Evolutionary conservation across 2,113 vertebrate genomes (phyloP), one percentile per base, ranked within the genome.

Genomic region (Notarius lentiginosus): DNA sequence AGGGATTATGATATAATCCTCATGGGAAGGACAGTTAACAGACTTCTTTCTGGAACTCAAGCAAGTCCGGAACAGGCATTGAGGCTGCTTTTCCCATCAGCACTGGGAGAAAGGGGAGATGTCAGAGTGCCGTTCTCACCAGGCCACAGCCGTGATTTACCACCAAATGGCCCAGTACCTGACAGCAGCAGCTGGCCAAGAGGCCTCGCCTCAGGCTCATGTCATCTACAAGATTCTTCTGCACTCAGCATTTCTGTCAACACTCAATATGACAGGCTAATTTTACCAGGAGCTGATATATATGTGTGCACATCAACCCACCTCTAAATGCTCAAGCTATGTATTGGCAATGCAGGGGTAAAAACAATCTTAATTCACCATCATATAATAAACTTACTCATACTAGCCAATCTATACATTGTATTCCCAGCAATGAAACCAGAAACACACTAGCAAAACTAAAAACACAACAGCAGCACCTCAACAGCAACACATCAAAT

Each of bases 191-290:
- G 94, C 94, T 95, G 94, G 91, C 87, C 85, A 76, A 60, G 76
- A 27, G 87, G 91, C 91, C 87, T 93, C 92, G 93, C 92, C 89
- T 93, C 90, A 79, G 92, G 90, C 90, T 81, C 83, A 88, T 94
- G 94, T 94, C 94, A 92, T 93, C 92, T 94, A 90, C 90, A 88
- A 87, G 90, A 93, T 95, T 94, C 93, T 90, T 84, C 90, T 90
- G 91, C 93, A 93, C 94, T 95, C 93, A 93, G 91, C 94, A 92
- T 94, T 94, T 95, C 94, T 95, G 93, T 95, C 94, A 95, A 83
- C 94, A 93, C 94, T 94, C 92, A 94, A 92, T 91, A 92, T 94
- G 94, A 95, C 89, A 87, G 90, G 94, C 94, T 95, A 94, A 95
- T 95, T 95, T 95, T 95, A 94, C 89, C 91, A 82, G 87, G 86